phyloP scores from a whole-genome alignment of 2,797 vertebrate genomes.

The Acomys russatus region DNA sequence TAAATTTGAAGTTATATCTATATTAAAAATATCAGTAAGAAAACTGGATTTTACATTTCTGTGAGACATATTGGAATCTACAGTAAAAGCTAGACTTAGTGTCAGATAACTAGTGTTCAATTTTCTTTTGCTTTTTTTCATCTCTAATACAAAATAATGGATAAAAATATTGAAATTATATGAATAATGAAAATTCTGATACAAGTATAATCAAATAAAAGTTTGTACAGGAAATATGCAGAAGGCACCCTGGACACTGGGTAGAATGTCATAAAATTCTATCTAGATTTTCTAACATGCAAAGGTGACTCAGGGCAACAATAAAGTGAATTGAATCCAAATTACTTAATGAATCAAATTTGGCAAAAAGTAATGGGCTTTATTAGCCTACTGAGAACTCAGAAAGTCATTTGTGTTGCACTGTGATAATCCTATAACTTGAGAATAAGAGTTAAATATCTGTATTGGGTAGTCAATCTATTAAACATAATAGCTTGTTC shows the following conservation, averaged over 20 bases:
- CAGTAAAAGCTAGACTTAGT: neutral
- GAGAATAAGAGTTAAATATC: neutral
- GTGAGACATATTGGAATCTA: neutral
- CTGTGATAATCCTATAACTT: neutral
- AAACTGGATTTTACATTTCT: neutral
- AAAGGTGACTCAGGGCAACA: neutral
- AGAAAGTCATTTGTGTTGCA: neutral
- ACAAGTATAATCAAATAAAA: neutral
- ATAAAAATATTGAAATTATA: neutral
- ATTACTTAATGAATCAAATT: neutral
- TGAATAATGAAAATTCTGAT: neutral
- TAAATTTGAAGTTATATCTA: neutral
- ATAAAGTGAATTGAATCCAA: neutral
- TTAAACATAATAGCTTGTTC: neutral
- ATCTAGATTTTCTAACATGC: neutral
- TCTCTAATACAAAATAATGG: neutral
- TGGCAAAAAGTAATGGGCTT: neutral
- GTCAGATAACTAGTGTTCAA: neutral
- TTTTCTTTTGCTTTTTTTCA: neutral
- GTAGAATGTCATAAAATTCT: neutral
- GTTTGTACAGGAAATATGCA: neutral
- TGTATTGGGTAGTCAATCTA: neutral
- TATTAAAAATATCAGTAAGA: no score
- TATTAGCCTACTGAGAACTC: neutral
- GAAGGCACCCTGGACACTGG: rapidly evolving